These are phyloP conservation scores for Limnephilus rhombicus DNA, from an alignment of 2,888 invertebrate species.

Conservation along the genomic window DNA sequence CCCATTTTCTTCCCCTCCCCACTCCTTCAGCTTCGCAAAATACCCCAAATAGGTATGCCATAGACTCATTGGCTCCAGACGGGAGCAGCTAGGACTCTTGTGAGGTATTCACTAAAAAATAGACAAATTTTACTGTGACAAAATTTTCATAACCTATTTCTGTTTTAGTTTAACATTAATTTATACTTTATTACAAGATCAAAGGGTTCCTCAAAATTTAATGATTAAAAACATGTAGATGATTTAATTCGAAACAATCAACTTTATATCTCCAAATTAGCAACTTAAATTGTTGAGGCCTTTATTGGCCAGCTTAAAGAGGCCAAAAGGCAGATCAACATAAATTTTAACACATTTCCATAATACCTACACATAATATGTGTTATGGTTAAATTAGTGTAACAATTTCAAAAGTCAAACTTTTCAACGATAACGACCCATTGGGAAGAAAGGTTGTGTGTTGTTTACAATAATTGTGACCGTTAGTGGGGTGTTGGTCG, in stretches of 20 bases:
- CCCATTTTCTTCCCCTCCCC: too few relatives aligned
- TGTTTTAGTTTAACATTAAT: too few relatives aligned
- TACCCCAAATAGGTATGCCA: too few relatives aligned
- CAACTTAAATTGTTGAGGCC: background rate
- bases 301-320: background rate
- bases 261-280: background rate
- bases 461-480: slow-evolving; percentile 53
- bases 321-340: background rate
- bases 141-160: too few relatives aligned
- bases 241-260: background rate
- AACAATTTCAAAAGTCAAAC: slow-evolving; percentile 43
- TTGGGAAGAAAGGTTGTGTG: slow-evolving; percentile 48
- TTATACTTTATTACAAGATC: too few relatives aligned
- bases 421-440: slow-evolving; percentile 44
- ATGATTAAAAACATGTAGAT: too few relatives aligned
- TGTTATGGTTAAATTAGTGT: slow-evolving; percentile 28
- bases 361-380: background rate
- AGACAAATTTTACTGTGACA: too few relatives aligned
- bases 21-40: too few relatives aligned
- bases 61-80: too few relatives aligned
- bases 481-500: slow-evolving; percentile 47
- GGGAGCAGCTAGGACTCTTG: too few relatives aligned
- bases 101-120: too few relatives aligned
- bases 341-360: background rate
- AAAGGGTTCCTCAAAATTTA: too few relatives aligned